Conservation (phyloP, 2,888 invertebrate genomes). For the Teleogryllus oceanicus region DNA sequence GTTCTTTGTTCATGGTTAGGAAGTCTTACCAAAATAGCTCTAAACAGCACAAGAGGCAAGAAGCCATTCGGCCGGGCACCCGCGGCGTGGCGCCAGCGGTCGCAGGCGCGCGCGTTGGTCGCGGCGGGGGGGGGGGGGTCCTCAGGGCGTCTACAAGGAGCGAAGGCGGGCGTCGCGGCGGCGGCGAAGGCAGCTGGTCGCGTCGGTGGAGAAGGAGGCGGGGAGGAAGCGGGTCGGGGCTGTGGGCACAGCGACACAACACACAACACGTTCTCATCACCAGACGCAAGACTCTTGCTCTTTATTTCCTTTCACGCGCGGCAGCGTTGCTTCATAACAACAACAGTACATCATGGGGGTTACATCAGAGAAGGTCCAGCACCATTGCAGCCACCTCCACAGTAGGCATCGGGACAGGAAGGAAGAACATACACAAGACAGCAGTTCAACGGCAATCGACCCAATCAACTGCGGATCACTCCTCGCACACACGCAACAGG, state of each 20-base stretch:
- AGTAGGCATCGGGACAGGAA: neutral
- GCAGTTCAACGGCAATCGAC: neutral
- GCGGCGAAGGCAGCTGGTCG: neutral
- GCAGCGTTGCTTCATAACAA: no score
- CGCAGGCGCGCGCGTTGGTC: no score
- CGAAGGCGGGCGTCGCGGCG: conserved; percentile 36
- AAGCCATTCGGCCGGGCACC: no score
- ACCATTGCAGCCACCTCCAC: neutral
- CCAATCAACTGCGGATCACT: neutral
- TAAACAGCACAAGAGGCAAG: no score
- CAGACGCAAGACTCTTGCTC: no score
- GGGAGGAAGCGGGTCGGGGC: neutral
- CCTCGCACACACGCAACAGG: conserved; percentile 8
- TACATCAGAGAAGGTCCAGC: neutral
- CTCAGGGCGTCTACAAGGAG: conserved; percentile 26
- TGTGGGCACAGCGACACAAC: neutral
- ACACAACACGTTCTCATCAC: no score
- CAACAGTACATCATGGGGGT: no score
- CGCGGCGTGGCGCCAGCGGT: no score
- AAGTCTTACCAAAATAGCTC: no score
- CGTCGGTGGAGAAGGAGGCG: neutral
- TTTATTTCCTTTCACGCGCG: no score
- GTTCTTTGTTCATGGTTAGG: neutral
- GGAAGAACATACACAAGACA: neutral
- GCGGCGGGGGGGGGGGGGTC: neutral